A percentile compares a stretch with the other conserved stretches of the same genome.
These are phyloP conservation scores for Eupithecia exiguata DNA, from an alignment of 2,888 invertebrate genomes.

Conservation along the genomic window DNA sequence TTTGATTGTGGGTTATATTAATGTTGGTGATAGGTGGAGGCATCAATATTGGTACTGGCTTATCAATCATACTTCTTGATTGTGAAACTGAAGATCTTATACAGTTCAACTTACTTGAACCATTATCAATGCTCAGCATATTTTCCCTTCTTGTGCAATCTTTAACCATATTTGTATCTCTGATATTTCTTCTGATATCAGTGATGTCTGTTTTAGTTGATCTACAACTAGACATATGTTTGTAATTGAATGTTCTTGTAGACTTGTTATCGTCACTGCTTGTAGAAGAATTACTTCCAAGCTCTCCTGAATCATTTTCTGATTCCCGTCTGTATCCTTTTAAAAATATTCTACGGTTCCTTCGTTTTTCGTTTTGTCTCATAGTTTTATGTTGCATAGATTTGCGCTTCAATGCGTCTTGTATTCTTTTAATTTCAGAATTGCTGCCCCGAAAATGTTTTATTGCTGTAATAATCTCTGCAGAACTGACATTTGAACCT, in stretches of 20 bases:
- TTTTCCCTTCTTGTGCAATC: conserved; percentile 57
- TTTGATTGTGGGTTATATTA: conserved; percentile 38
- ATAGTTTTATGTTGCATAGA: conserved; percentile 53
- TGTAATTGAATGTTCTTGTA: conserved; percentile 51
- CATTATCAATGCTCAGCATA: conserved; percentile 52
- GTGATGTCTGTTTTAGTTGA: conserved; percentile 54
- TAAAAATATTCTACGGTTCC: conserved; percentile 55
- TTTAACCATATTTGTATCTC: conserved; percentile 52
- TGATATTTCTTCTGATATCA: conserved; percentile 50
- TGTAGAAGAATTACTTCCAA: conserved; percentile 68
- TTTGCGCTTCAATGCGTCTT: conserved; percentile 58
- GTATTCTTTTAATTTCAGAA: conserved; percentile 61
- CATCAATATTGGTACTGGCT: conserved; percentile 21
- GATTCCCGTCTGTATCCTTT: conserved; percentile 56
- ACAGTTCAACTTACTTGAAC: conserved; percentile 24
- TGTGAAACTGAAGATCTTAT: conserved; percentile 26
- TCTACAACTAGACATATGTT: conserved; percentile 51
- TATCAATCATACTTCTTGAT: conserved; percentile 17
- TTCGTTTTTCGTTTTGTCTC: conserved; percentile 61
- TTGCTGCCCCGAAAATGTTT: conserved; percentile 57
- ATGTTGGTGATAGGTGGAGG: conserved; percentile 22
- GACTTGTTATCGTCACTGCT: conserved; percentile 70
- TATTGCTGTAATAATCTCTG: conserved; percentile 62
- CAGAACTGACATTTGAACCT: conserved; percentile 66
- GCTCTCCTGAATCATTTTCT: conserved; percentile 68